These are phyloP conservation scores for Aulostomus chinensis DNA, from an alignment of 2,797 vertebrate species.

Conservation along the genomic window DNA sequence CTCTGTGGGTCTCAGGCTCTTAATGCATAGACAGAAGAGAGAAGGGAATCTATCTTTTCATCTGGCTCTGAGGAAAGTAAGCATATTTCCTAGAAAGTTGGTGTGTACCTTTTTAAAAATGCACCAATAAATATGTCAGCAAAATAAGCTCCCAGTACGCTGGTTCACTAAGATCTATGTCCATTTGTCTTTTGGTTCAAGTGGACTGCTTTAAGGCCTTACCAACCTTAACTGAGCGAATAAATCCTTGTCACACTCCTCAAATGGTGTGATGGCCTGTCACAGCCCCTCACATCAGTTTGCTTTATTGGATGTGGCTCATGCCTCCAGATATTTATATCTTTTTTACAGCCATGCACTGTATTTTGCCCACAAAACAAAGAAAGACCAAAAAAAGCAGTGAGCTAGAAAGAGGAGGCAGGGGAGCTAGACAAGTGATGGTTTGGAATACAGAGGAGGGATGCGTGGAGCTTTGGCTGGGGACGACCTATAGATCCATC, in stretches of 20 bases:
- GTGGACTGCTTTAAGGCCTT: conserved; percentile 55
- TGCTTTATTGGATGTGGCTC: conserved; percentile 73
- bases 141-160: conserved; percentile 20
- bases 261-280: conserved; percentile 71
- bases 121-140: conserved; percentile 6
- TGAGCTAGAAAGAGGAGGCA: conserved; percentile 46
- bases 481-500: conserved; percentile 73
- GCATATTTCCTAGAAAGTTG: no score
- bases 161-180: conserved; percentile 36
- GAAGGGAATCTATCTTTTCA: no score
- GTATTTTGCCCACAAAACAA: conserved; percentile 58
- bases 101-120: no score
- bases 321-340: conserved; percentile 76
- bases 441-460: conserved; percentile 71
- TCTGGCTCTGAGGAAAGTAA: neutral
- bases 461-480: conserved; percentile 62
- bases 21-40: no score
- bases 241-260: conserved; percentile 66
- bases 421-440: conserved; percentile 65
- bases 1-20: no score
- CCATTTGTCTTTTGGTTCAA: conserved; percentile 60
- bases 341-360: conserved; percentile 58
- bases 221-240: conserved; percentile 62
- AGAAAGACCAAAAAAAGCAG: conserved; percentile 23
- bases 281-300: conserved; percentile 70